Percentiles rank a stretch among this genome's conserved stretches.
Conservation (phyloP, 2,888 invertebrate genomes). For the Drosophila pseudotalamancana region DNA sequence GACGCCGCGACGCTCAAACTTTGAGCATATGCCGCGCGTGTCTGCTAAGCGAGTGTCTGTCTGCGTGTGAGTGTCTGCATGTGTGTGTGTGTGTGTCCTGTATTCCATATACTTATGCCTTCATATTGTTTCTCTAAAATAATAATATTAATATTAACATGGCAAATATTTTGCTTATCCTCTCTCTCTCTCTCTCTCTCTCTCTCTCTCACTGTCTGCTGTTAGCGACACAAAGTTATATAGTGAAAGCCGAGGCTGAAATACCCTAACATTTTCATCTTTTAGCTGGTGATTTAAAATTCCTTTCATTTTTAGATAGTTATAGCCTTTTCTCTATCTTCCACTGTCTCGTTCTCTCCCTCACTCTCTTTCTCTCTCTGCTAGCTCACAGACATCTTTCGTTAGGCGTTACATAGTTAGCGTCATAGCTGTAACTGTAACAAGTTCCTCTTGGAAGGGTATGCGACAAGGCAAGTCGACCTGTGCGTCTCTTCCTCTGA, state of each 20-base stretch:
- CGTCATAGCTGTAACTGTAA: background rate
- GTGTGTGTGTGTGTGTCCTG: conserved; percentile 7
- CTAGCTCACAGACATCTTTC: background rate
- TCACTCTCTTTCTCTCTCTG: background rate
- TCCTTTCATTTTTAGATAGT: no score
- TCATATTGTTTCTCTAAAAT: conserved; percentile 60
- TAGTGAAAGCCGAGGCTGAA: no score
- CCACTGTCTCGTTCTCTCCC: no score
- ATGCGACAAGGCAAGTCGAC: conserved; percentile 2
- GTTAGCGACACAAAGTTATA: no score
- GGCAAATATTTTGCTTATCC: conserved; percentile 53
- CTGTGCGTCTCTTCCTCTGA: conserved; percentile 1
- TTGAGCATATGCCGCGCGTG: conserved; percentile 68
- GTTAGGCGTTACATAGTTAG: background rate
- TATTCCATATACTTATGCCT: conserved; percentile 18
- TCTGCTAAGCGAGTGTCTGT: conserved; percentile 26
- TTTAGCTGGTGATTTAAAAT: no score
- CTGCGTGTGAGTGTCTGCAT: conserved; percentile 4
- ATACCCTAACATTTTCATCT: no score
- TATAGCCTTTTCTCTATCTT: background rate
- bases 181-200: background rate
- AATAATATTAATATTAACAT: conserved; percentile 68
- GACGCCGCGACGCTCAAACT: conserved; percentile 53
- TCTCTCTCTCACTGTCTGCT: no score
- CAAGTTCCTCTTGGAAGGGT: conserved; percentile 1